These are phyloP conservation scores for Callosobruchus maculatus DNA, from an alignment of 2,888 invertebrate species.

Conservation along the genomic window DNA sequence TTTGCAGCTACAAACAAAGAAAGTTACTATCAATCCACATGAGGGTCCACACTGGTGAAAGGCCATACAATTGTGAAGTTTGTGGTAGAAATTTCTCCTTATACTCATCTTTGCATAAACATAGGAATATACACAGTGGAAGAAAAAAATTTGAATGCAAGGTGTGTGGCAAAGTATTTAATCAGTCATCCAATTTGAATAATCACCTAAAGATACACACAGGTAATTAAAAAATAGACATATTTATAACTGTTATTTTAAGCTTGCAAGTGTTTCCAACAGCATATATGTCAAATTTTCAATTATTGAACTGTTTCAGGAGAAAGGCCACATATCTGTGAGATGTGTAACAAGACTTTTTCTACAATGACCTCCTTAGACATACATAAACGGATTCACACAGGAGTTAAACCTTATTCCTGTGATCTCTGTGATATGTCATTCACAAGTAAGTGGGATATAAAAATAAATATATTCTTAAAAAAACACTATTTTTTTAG, in stretches of 20 bases:
- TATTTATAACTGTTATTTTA: neutral
- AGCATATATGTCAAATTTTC: too few species aligned
- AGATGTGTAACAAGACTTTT: constrained; percentile 42
- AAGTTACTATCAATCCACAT: constrained; percentile 42
- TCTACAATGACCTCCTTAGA: constrained; percentile 39
- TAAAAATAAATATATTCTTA: too few species aligned
- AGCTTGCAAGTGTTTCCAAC: neutral
- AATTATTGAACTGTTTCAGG: constrained; percentile 35
- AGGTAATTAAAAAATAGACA: constrained; percentile 25
- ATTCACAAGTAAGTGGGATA: constrained; percentile 41
- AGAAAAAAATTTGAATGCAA: constrained; percentile 41
- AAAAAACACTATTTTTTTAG: too few species aligned
- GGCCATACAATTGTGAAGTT: constrained; percentile 44
- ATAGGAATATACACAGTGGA: constrained; percentile 38
- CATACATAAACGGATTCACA: constrained; percentile 42
- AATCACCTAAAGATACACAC: constrained; percentile 42
- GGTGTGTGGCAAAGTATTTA: constrained; percentile 43
- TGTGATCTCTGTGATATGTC: constrained; percentile 39
- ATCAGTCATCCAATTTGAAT: constrained; percentile 42
- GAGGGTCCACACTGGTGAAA: constrained; percentile 45
- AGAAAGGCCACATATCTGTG: constrained; percentile 41
- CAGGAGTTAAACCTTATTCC: constrained; percentile 43
- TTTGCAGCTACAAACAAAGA: constrained; percentile 41
- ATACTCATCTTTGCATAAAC: constrained; percentile 44
- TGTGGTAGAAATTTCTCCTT: constrained; percentile 44